Conservation (phyloP, 2,113 vertebrate genomes). For the Peucedramus taeniatus region DNA sequence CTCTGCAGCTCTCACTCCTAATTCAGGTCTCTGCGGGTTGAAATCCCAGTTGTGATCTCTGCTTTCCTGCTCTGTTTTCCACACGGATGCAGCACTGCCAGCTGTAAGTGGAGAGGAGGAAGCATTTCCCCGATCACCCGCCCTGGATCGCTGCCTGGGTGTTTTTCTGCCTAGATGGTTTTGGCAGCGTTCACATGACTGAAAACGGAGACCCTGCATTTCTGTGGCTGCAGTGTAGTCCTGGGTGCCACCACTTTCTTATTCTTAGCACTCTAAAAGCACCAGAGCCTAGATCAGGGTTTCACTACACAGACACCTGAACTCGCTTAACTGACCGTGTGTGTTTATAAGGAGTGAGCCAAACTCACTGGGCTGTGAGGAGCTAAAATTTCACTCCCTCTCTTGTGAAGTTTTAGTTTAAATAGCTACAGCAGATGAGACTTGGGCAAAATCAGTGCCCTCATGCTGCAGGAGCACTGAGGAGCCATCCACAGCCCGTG, state of each 20-base stretch:
- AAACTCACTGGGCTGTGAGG: not conserved
- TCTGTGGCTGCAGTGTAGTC: slow-evolving; percentile 8
- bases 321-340: not conserved
- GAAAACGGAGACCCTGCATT: not conserved
- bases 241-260: not conserved
- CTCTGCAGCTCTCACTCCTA: not conserved
- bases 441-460: not conserved
- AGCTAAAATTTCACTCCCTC: not conserved
- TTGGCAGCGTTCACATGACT: not conserved
- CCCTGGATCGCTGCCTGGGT: not conserved
- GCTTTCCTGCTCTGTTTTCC: not conserved
- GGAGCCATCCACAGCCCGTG: not conserved
- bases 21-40: accelerated
- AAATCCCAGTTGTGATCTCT: not conserved
- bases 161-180: not conserved
- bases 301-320: slow-evolving; percentile 8
- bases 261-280: slow-evolving; percentile 11
- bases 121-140: accelerated
- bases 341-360: not conserved
- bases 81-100: not conserved
- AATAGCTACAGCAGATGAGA: not conserved
- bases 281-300: not conserved
- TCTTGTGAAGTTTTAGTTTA: not conserved
- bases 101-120: not conserved
- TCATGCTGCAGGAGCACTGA: not conserved